Percentiles rank a stretch among this genome's conserved stretches.
Conservation (phyloP, 2,797 vertebrate genomes). For the Picus viridis region DNA sequence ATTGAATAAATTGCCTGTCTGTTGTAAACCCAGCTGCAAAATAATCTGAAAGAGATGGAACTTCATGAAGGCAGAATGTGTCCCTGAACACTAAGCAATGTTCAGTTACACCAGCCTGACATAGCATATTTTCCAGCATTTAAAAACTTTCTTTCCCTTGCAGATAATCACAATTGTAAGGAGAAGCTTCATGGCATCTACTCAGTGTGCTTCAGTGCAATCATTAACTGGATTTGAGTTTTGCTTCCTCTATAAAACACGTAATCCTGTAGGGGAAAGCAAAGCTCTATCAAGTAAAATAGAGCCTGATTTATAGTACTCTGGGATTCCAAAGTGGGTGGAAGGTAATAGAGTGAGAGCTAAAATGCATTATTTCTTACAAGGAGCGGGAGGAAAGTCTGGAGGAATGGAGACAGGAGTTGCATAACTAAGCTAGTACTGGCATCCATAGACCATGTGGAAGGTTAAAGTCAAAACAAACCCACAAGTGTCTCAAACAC, state of each 20-base stretch:
- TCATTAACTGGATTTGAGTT: neutral
- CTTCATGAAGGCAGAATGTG: neutral
- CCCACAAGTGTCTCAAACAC: neutral
- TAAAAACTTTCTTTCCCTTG: neutral
- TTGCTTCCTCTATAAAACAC: neutral
- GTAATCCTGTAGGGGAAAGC: neutral
- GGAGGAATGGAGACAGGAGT: neutral
- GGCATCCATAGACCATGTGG: neutral
- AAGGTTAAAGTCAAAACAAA: conserved; percentile 26
- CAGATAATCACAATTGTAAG: neutral
- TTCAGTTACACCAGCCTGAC: neutral
- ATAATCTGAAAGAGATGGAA: neutral
- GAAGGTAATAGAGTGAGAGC: conserved; percentile 11
- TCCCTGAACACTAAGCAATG: neutral
- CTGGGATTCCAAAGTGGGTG: neutral
- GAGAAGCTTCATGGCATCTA: neutral
- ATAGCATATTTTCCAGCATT: neutral
- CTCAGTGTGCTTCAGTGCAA: neutral
- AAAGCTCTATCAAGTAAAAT: neutral
- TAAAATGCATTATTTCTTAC: neutral
- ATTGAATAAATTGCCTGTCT: neutral
- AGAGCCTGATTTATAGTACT: neutral
- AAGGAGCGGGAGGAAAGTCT: neutral
- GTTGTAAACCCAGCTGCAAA: neutral
- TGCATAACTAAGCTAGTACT: conserved; percentile 11